These are phyloP conservation scores for Anarsia innoxiella DNA, from an alignment of 2,888 invertebrate genomes.

Conservation along the genomic window DNA sequence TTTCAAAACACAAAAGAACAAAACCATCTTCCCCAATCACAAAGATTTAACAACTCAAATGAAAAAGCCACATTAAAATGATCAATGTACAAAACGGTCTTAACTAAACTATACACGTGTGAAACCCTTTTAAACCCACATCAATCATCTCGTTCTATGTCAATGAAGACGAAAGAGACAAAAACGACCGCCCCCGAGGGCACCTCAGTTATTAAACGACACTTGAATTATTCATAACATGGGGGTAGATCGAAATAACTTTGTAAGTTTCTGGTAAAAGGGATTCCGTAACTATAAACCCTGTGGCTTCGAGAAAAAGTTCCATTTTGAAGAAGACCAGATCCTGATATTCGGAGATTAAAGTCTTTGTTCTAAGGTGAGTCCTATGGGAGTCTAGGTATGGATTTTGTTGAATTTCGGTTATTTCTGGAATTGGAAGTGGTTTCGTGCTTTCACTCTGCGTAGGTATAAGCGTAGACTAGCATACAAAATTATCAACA, in stretches of 20 bases:
- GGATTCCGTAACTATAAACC: conserved; percentile 39
- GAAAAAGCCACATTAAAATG: too few species aligned
- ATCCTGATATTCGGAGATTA: conserved; percentile 13
- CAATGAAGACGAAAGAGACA: conserved; percentile 34
- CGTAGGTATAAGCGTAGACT: too few species aligned
- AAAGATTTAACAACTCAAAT: too few species aligned
- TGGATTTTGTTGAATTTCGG: not conserved
- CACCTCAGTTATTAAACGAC: conserved; percentile 62
- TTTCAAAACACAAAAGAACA: too few species aligned
- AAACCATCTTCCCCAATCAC: too few species aligned
- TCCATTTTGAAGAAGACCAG: conserved; percentile 21
- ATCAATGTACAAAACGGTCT: not conserved
- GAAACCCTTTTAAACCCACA: conserved; percentile 8
- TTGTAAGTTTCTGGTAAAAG: conserved; percentile 33
- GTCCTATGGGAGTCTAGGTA: conserved; percentile 1
- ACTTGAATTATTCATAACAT: conserved; percentile 68
- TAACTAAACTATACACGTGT: not conserved
- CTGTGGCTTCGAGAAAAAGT: conserved; percentile 32
- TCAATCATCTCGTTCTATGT: conserved; percentile 25
- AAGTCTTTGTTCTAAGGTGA: conserved; percentile 10
- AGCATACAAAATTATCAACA: too few species aligned
- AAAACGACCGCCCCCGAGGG: conserved; percentile 23
- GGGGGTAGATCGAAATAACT: conserved; percentile 60
- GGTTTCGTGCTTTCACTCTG: too few species aligned
- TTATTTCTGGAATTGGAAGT: too few species aligned